These are phyloP conservation scores for Lepas anatifera DNA, from an alignment of 2,888 invertebrate genomes.

Conservation along the genomic window DNA sequence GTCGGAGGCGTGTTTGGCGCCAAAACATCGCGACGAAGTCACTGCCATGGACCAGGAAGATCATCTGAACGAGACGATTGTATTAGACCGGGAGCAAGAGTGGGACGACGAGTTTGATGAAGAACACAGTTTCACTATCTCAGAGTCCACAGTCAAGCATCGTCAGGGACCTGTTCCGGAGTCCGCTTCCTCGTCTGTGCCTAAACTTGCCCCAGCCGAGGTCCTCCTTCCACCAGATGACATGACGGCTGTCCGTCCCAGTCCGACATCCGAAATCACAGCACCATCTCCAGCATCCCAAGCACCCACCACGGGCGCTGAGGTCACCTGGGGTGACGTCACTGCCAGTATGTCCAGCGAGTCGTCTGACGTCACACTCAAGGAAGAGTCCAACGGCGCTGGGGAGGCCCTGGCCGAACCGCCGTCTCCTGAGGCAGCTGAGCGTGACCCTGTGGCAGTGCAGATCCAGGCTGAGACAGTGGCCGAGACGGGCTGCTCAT, in stretches of 20 bases:
- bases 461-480: background rate
- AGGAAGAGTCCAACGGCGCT: background rate
- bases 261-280: too few species aligned
- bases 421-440: background rate
- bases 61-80: background rate
- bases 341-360: background rate
- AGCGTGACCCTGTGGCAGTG: background rate
- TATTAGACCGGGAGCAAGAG: background rate
- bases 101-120: conserved; percentile 9
- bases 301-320: too few species aligned
- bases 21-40: too few species aligned
- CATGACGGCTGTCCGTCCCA: too few species aligned
- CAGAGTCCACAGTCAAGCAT: too few species aligned
- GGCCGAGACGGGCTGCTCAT: background rate
- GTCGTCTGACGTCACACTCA: background rate
- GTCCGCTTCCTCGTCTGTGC: too few species aligned
- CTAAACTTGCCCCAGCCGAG: too few species aligned
- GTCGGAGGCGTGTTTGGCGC: background rate
- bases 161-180: too few species aligned
- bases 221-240: too few species aligned
- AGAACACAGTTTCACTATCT: too few species aligned
- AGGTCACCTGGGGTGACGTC: background rate
- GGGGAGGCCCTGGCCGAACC: conserved; percentile 6
- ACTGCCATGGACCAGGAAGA: too few species aligned
- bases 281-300: too few species aligned